Conservation (phyloP, 2,888 invertebrate species). For the Dicyrtomina minuta region DNA sequence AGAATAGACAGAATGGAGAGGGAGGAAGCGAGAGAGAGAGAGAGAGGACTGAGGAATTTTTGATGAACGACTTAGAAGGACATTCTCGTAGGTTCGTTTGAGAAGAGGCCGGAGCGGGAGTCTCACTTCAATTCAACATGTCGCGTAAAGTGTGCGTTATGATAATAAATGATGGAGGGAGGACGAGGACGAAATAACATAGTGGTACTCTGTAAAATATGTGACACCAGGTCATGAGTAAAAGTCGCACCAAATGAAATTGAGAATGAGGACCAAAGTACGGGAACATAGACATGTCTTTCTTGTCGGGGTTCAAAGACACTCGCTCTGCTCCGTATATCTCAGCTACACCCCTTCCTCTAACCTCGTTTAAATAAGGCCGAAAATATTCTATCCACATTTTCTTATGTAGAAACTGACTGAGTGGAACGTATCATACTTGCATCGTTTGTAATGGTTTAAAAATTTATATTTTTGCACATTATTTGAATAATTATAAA, state of each 20-base stretch:
- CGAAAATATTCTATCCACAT: too few relatives aligned
- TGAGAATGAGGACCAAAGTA: conserved; percentile 31
- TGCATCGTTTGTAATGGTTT: too few relatives aligned
- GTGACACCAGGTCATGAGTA: conserved; percentile 41
- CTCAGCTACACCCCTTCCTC: too few relatives aligned
- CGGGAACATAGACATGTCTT: conserved; percentile 5
- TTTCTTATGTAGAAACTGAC: too few relatives aligned
- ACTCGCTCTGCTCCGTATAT: too few relatives aligned
- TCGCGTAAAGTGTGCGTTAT: conserved; percentile 40
- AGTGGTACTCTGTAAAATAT: conserved; percentile 37
- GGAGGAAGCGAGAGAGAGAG: background rate
- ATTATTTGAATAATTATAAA: too few relatives aligned
- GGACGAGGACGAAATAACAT: conserved; percentile 33
- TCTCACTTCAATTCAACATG: conserved; percentile 37
- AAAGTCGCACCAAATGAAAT: conserved; percentile 39
- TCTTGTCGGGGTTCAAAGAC: background rate
- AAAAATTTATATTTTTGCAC: too few relatives aligned
- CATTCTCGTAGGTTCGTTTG: background rate
- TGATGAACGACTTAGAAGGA: conserved; percentile 17
- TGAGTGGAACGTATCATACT: too few relatives aligned
- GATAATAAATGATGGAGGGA: conserved; percentile 44
- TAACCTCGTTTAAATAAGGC: too few relatives aligned
- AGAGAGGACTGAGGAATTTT: conserved; percentile 14
- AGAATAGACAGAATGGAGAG: background rate
- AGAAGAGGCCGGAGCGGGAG: conserved; percentile 13